Base-by-base conservation (phyloP, 1,140 invertebrate genomes). In the Thaumatotibia leucotreta region DNA sequence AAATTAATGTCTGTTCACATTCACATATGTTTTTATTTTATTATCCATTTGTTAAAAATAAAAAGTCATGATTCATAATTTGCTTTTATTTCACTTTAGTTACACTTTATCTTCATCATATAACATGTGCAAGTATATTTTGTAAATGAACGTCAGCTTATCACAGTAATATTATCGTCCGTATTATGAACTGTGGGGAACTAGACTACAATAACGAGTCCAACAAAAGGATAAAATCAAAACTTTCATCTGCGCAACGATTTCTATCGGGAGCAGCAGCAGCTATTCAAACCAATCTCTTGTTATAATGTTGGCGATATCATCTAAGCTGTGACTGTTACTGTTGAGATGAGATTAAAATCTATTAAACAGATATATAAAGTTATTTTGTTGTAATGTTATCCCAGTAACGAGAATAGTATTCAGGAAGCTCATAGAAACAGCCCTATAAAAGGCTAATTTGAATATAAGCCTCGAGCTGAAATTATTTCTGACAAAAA, bases 291-390 rank as follows among this genome's bases (percentile, higher is more conserved):
- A 64, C 54, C 64, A 24, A 70, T 64, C 63, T 67, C 35, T 65
- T 33, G 68, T 64, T 71, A 72, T 75, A 76, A 73, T 69, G 66
- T 69, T 67, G 69, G 32, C 63, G 69, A 78, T 74, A 67, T 61
- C 33, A 72, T 75, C 74, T 67, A 17, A 35, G 64, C 64, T 10
- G 23, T 33, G 49, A 52, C 45, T 31, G 9, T 27, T 20, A 11
- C 31, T 52, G 33, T 6, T 58, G 24, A 3, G 52, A 24, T 11
- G 6, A 29, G 52, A 58, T 58, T 11, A 58, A 27, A 58, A 58
- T 58, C 24, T 58, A 27, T 58, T 29, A 24, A 45, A 45, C 39
- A 20, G 17, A 45, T 20, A 20, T 45, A 20, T 45, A 20, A 45
- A 45, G 8, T 20, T 14, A 14, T n/a, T n/a, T 39, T 14, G 11